Base-by-base conservation (phyloP, 2,797 vertebrate genomes). In the Apogon hyalosoma region DNA sequence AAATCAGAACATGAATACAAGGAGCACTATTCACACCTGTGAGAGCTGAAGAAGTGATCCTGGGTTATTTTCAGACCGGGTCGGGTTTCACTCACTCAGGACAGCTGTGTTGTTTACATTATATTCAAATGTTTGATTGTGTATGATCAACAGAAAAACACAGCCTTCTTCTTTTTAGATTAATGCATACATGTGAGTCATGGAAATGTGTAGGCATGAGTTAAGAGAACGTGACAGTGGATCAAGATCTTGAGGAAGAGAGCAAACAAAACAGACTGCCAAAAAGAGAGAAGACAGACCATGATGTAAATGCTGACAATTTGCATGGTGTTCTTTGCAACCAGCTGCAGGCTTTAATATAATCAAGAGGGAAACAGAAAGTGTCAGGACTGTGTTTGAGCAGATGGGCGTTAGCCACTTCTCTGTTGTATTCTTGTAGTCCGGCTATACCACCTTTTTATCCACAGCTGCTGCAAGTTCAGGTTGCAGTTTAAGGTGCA, bases 251-350 rank as follows among this genome's bases (percentile, higher is more conserved):
- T 7, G 55, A 41, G 49, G 55, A 21, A n/a, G 11, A 38, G 18
- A 49, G 33, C 6, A 12, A 10, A 45, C 18, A 16, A n/a, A 21
- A 24, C 53, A 43, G 10, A 11, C 40, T 67, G 53, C 19, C 40
- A 15, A 42, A 59, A 49, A 51, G 33, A 62, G 21, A 70, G 45
- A 57, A 31, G 33, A 6, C 49, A 43, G 33, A 10, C 39, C 64
- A 7, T 51, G 67, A 90, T 92, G 88, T 80, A 91, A 92, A 92
- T 82, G 55, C 47, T 14, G 4, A 43, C 18, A 12, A 90, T 94
- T 93, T 93, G 90, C 90, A 92, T 93, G 57, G 19, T 48, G 60
- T 73, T 74, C 31, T 69, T 67, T 53, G 52, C 49, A 21, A n/a
- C 54, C 66, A 41, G 63, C 62, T 51, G 71, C 74, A 66, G 73